phyloP scores from a whole-genome alignment of 2,888 invertebrate genomes.

The Phalera bucephala region DNA sequence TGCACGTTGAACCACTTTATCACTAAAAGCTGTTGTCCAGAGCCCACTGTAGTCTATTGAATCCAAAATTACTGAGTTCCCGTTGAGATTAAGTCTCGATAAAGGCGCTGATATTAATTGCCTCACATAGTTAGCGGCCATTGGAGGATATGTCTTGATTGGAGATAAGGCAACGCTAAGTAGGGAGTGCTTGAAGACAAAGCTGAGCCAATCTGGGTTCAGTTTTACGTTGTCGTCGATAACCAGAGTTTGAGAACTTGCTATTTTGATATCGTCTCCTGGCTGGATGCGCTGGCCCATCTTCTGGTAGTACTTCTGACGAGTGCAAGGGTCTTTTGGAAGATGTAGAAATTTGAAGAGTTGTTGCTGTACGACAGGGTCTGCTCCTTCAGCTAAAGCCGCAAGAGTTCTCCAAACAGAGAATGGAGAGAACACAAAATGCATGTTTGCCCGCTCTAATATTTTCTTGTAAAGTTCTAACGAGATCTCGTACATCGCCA shows the following conservation, averaged over 20 bases:
- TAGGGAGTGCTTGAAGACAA: constrained; percentile 14
- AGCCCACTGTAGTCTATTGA: constrained; percentile 26
- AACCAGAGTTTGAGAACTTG: constrained; percentile 22
- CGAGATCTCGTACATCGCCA: constrained; percentile 9
- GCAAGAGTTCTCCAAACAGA: constrained; percentile 22
- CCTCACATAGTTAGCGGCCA: constrained; percentile 11
- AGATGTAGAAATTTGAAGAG: constrained; percentile 25
- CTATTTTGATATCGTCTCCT: constrained; percentile 17
- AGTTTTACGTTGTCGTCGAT: constrained; percentile 24
- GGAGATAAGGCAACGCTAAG: constrained; percentile 18
- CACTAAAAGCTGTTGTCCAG: constrained; percentile 30
- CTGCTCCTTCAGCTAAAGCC: constrained; percentile 25
- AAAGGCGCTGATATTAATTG: constrained; percentile 14
- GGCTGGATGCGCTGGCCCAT: constrained; percentile 9
- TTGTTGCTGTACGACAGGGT: constrained; percentile 16
- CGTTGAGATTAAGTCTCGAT: constrained; percentile 16
- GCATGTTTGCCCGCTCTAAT: constrained; percentile 4
- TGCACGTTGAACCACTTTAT: constrained; percentile 17
- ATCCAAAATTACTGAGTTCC: constrained; percentile 33
- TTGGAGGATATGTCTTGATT: constrained; percentile 13
- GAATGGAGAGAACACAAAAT: constrained; percentile 15
- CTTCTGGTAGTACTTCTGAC: constrained; percentile 26
- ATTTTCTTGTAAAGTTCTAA: constrained; percentile 2
- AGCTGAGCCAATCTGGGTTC: constrained; percentile 23
- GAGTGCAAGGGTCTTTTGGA: constrained; percentile 25